phyloP scores from a whole-genome alignment of 2,888 invertebrate species.

The Formica aserva region DNA sequence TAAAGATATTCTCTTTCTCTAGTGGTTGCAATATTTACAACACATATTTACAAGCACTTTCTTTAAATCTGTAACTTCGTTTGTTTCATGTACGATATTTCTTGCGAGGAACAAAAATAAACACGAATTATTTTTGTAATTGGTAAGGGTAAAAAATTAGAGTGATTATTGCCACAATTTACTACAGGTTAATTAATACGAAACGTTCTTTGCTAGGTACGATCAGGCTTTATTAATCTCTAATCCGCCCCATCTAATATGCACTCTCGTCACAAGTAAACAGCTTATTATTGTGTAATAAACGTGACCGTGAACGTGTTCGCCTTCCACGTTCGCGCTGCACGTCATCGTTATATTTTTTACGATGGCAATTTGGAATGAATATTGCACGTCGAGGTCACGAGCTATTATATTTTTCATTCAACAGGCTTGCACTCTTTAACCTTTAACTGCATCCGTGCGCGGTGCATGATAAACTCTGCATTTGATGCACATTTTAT shows the following conservation, averaged over 20 bases:
- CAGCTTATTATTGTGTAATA: conserved; percentile 43
- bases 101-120: not conserved
- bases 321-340: not conserved
- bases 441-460: conserved; percentile 25
- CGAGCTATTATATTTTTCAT: conserved; percentile 44
- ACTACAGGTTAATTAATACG: conserved; percentile 10
- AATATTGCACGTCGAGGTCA: conserved; percentile 32
- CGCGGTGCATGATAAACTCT: not conserved
- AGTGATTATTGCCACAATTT: not conserved
- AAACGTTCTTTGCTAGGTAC: not conserved
- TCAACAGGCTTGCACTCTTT: conserved; percentile 26
- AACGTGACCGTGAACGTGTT: conserved; percentile 27
- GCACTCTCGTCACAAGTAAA: not conserved
- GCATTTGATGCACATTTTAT: not conserved
- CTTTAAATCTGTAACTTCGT: not conserved
- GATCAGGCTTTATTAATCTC: not conserved
- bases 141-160: not conserved
- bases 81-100: not conserved
- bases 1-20: not conserved
- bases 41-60: not conserved
- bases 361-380: conserved; percentile 26
- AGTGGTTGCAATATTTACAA: not conserved
- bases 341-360: conserved; percentile 6
- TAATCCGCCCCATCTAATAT: conserved; percentile 25
- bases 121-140: not conserved